Base-by-base conservation (phyloP, 2,888 invertebrate genomes). In the Thymelicus lineola region DNA sequence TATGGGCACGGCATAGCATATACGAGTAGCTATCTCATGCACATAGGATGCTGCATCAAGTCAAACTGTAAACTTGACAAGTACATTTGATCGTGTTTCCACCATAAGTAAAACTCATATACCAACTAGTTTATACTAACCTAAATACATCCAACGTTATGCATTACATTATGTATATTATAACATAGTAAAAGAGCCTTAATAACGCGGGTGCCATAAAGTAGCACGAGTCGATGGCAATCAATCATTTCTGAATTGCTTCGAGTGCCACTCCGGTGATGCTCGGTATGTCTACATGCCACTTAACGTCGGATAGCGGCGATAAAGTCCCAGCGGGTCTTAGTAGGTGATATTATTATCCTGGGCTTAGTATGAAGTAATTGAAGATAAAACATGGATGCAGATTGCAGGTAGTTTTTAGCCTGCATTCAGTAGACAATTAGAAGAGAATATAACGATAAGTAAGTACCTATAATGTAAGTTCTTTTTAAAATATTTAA, bases 211-310 rank as follows among this genome's bases (percentile, higher is more conserved):
- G 7, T 28, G 35, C 45, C 48, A 35, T 35, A 48, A 62, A 62
- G 48, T 62, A 35, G 20, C 46, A 15, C 7, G 61, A 68, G 68
- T 71, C 71, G 66, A 73, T 73, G 55, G 71, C 66, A 73, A 73
- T 73, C 73, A 73, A 73, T 73, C 71, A 73, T 69, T 69, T 59
- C 53, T 58, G 68, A 73, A 69, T 45, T 62, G 62, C 62, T 62
- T 63, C 50, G 73, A 73, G 73, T 66, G 61, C 48, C 35, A 35
- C 48, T 48, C n/a, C 20, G 48, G 28, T 62, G 48, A 48, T 62
- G 48, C 61, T 62, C 61, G 10, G 61, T 4, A n/a, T 61, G 61
- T 45, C 46, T 38, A 28, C 61, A 61, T 28, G 46, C 61, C 61
- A 61, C 61, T 61, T 46, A 61, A 20, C 61, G 61, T 61, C 20